Percentiles rank a stretch among this genome's conserved stretches.
Evolutionary conservation across 2,797 vertebrate species (phyloP).

Genomic region (Sebastes dallii): DNA sequence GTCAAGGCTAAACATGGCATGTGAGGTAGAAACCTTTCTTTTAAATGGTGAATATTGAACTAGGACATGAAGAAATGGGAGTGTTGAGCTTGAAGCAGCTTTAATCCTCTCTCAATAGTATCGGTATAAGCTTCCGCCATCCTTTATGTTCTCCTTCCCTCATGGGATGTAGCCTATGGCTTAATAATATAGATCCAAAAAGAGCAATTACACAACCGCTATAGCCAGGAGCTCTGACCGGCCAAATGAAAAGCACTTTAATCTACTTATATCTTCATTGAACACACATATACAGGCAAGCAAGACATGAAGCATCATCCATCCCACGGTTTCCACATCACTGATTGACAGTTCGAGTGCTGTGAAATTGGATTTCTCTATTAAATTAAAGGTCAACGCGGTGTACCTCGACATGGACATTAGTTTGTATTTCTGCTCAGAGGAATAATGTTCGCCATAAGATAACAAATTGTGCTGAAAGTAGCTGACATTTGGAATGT

Average conservation of each 20-base stretch:
- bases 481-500: not conserved
- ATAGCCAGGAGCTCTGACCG: not conserved
- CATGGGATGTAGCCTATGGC: not conserved
- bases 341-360: not conserved
- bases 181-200: constrained; percentile 1
- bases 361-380: not conserved
- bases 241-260: not conserved
- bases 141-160: not conserved
- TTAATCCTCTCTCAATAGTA: not conserved
- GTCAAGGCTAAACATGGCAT: not conserved
- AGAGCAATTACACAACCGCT: not conserved
- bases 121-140: not conserved
- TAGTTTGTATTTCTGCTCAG: not conserved
- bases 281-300: not conserved
- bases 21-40: not conserved
- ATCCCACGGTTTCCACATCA: not conserved
- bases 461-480: not conserved
- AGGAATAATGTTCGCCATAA: not conserved
- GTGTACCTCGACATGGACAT: not conserved
- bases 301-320: not conserved
- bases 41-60: not conserved
- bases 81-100: not conserved
- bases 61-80: not conserved
- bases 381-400: not conserved
- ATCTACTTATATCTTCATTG: not conserved